These are phyloP conservation scores for Pituophis catenifer DNA, from an alignment of 2,113 vertebrate genomes.

Conservation along the genomic window DNA sequence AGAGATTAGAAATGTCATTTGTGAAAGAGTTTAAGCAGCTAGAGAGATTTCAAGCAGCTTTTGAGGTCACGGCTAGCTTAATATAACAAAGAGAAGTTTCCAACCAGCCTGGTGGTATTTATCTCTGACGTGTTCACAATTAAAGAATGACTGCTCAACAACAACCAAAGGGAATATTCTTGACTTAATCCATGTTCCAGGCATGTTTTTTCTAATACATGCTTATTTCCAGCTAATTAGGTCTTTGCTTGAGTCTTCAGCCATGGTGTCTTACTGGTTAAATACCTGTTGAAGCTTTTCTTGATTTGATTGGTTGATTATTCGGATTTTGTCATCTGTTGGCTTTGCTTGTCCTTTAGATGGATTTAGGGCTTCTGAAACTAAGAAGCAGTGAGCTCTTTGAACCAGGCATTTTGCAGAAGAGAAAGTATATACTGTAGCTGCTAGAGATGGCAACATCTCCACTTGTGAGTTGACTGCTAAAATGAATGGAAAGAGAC, in stretches of 20 bases:
- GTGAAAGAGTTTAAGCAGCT: background rate
- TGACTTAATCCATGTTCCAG: background rate
- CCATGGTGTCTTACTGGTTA: background rate
- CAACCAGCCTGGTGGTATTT: background rate
- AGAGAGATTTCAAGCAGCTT: background rate
- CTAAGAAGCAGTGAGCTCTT: too few species aligned
- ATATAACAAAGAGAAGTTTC: accelerated
- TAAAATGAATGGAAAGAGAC: background rate
- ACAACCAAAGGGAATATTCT: background rate
- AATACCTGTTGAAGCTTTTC: background rate
- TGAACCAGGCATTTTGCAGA: accelerated
- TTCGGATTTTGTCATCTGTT: background rate
- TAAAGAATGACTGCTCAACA: accelerated
- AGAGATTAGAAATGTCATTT: background rate
- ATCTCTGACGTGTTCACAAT: background rate
- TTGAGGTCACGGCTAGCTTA: background rate
- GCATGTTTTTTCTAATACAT: background rate
- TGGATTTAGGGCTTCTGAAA: background rate
- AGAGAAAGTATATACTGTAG: background rate
- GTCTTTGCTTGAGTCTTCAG: background rate
- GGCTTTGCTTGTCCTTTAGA: background rate
- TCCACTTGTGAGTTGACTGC: background rate
- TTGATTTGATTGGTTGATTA: background rate
- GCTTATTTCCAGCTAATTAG: background rate
- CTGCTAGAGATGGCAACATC: background rate